Percentiles rank a stretch among this genome's conserved stretches.
Conservation (phyloP, 2,888 invertebrate species). For the Mesorhabditis sp. region DNA sequence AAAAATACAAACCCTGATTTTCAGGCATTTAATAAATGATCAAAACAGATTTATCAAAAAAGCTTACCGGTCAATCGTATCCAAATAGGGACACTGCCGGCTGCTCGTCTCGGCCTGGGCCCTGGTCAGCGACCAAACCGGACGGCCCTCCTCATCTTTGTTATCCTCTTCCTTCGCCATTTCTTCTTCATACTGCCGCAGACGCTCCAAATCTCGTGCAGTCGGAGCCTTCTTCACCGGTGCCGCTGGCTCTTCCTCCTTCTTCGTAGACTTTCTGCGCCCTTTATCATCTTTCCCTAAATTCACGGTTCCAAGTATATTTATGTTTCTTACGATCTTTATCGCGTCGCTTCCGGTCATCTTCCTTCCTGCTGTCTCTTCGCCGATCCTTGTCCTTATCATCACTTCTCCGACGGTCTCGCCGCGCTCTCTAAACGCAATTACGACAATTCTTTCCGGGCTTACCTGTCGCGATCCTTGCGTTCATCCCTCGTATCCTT, state of each 20-base stretch:
- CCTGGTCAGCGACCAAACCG: constrained; percentile 51
- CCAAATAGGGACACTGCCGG: constrained; percentile 81
- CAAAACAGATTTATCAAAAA: neutral
- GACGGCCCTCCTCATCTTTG: constrained; percentile 35
- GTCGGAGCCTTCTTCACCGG: constrained; percentile 16
- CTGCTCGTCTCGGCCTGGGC: constrained; percentile 46
- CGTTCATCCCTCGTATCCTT: too few relatives aligned
- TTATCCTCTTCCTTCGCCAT: constrained; percentile 14
- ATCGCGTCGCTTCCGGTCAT: too few relatives aligned
- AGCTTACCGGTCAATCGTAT: constrained; percentile 84
- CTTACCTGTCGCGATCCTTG: too few relatives aligned
- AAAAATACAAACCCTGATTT: constrained; percentile 7
- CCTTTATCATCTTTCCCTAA: too few relatives aligned
- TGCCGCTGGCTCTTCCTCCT: neutral
- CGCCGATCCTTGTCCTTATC: too few relatives aligned
- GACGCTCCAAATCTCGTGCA: constrained; percentile 32
- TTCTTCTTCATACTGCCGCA: constrained; percentile 30
- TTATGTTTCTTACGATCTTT: too few relatives aligned
- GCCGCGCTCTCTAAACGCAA: too few relatives aligned
- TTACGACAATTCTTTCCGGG: too few relatives aligned
- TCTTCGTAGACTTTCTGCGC: neutral
- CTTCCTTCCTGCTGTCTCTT: too few relatives aligned
- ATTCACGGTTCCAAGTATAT: too few relatives aligned
- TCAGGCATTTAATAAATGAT: neutral
- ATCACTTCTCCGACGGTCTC: too few relatives aligned